Base-by-base conservation (phyloP, 1,140 invertebrate species). In the Bombus polaris region DNA sequence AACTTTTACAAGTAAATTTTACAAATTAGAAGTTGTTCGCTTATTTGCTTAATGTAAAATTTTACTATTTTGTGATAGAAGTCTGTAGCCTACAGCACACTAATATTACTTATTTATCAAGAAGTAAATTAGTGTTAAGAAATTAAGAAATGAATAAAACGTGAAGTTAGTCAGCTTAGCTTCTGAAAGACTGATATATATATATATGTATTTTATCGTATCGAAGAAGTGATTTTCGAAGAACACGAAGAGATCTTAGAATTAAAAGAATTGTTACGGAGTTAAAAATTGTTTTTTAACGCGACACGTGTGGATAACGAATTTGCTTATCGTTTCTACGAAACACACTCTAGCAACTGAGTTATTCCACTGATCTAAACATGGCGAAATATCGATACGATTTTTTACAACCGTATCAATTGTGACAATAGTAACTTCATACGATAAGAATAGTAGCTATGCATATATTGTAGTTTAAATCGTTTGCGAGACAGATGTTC, bases 261-360 rank as follows among this genome's bases (percentile, higher is more conserved):
- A 42, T 71, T 71, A 42, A 37, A 70, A 15, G 47, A 53, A 53
- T 8, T 8, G 47, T 53, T 53, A 57, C 6, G 44, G 28, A 75
- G 1, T 25, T 75, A 8, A 53, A 53, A 53, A 53, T 53, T 22
- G 47, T 37, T 74, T n/a, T 37, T 59, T 22, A 37, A 53, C 35
- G 10, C 47, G 35, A 37, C 9, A 76, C 74, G 68, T 32, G 35
- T 39, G 10, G 65, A 75, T 81, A 81, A 77, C 12, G 74, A 35
- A 28, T 59, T n/a, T 28, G n/a, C 47, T 68, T 85, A 87, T 87
- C 83, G 25, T 6, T 80, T 85, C 71, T 47, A 37, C 47, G 62
- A 80, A 78, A 3, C 15, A 1, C 47, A 25, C 39, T 35, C 0
- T 25, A 22, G 9, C 78, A 35, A 35, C 25, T 6, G 25, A 47